Conservation (phyloP, 2,888 invertebrate genomes). For the Rhaphigaster nebulosa region DNA sequence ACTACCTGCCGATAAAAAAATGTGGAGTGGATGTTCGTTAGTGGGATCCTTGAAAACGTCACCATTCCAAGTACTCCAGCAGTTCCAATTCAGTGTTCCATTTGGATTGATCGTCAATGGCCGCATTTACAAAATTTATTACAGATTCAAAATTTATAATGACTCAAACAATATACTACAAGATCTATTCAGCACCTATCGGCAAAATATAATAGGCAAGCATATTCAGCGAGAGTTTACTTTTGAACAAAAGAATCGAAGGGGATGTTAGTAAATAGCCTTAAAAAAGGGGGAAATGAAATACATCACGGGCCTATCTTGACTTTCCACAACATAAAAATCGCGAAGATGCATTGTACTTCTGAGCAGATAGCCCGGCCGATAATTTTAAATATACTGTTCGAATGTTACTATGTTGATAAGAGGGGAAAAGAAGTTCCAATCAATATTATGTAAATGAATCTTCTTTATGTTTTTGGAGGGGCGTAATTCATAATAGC, state of each 20-base stretch:
- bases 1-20: too few species aligned
- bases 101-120: too few species aligned
- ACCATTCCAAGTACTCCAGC: too few species aligned
- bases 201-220: background rate
- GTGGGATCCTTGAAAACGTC: too few species aligned
- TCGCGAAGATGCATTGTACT: background rate
- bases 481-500: background rate
- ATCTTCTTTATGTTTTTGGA: too few species aligned
- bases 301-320: background rate
- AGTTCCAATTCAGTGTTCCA: too few species aligned
- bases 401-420: background rate
- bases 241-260: background rate
- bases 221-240: background rate
- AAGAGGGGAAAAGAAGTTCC: background rate
- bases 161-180: too few species aligned
- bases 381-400: background rate
- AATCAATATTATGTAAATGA: background rate
- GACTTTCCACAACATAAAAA: slow-evolving; percentile 22
- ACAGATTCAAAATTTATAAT: too few species aligned
- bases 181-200: background rate
- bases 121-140: too few species aligned
- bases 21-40: too few species aligned
- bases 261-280: background rate
- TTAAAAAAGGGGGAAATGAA: background rate
- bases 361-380: background rate